Conservation (phyloP, 2,888 invertebrate genomes). For the Dichetophora obliterata region DNA sequence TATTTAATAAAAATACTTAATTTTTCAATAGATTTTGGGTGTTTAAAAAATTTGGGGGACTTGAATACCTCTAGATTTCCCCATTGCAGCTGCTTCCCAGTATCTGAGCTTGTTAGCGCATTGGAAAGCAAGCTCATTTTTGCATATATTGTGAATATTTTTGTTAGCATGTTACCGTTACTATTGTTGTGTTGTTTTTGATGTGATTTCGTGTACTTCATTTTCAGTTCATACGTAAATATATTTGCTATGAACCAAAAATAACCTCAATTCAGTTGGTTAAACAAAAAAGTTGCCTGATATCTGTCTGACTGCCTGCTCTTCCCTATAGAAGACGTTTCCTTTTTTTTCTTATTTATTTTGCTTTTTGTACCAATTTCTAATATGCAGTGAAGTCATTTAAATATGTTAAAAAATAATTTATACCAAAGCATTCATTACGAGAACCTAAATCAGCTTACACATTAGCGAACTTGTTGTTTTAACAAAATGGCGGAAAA, state of each 20-base stretch:
- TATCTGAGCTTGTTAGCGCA: too few species aligned
- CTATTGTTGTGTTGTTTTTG: neutral
- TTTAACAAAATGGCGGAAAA: too few species aligned
- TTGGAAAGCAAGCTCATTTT: too few species aligned
- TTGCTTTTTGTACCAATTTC: neutral
- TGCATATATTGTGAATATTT: neutral
- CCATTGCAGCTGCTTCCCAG: too few species aligned
- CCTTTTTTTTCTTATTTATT: neutral
- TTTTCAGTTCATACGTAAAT: conserved; percentile 26
- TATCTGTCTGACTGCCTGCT: neutral
- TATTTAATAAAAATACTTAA: too few species aligned
- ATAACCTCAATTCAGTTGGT: conserved; percentile 15
- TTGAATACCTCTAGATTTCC: too few species aligned
- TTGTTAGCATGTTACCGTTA: neutral
- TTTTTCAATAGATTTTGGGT: too few species aligned
- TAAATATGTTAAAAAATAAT: too few species aligned
- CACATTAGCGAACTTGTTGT: too few species aligned
- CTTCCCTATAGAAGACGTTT: neutral
- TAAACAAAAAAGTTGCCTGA: conserved; percentile 9
- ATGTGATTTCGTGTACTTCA: conserved; percentile 9
- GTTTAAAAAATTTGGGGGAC: too few species aligned
- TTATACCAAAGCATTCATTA: neutral
- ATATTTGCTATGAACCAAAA: conserved; percentile 4
- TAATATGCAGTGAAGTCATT: too few species aligned
- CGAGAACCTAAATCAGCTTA: neutral